Conservation (phyloP, 2,113 vertebrate genomes). For the Chiloscyllium plagiosum region DNA sequence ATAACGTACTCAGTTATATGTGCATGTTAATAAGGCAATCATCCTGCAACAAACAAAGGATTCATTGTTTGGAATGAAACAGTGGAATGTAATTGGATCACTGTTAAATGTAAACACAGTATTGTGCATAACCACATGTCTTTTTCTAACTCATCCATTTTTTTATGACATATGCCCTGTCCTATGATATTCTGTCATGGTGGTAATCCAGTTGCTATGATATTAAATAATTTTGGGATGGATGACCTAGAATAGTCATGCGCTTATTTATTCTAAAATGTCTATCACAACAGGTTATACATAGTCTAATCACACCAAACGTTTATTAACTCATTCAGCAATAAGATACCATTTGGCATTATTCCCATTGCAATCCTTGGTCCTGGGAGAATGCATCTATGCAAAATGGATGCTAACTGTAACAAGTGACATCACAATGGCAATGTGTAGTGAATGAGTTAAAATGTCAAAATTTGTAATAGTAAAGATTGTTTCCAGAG, state of each 20-base stretch:
- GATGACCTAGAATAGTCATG: slow-evolving; percentile 14
- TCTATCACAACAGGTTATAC: slow-evolving; percentile 23
- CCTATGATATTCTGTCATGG: not conserved
- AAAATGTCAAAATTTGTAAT: slow-evolving; percentile 25
- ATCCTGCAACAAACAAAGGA: not conserved
- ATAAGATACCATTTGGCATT: not conserved
- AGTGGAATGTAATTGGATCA: slow-evolving; percentile 5
- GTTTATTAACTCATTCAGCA: slow-evolving; percentile 10
- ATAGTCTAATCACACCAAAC: slow-evolving; percentile 30
- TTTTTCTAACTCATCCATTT: slow-evolving; percentile 7
- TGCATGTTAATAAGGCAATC: not conserved
- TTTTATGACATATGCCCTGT: not conserved
- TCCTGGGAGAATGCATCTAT: not conserved
- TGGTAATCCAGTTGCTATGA: not conserved
- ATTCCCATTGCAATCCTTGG: not conserved
- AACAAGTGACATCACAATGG: not conserved
- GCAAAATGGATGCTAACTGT: slow-evolving; percentile 11
- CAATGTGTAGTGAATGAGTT: slow-evolving; percentile 8
- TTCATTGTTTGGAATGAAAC: not conserved
- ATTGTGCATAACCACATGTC: not conserved
- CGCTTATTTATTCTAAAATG: not conserved
- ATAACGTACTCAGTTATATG: not conserved
- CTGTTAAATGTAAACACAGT: slow-evolving; percentile 21
- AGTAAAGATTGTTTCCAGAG: not conserved
- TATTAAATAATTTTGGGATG: not conserved